Conservation (phyloP, 2,888 invertebrate species). For the Euphydryas editha region DNA sequence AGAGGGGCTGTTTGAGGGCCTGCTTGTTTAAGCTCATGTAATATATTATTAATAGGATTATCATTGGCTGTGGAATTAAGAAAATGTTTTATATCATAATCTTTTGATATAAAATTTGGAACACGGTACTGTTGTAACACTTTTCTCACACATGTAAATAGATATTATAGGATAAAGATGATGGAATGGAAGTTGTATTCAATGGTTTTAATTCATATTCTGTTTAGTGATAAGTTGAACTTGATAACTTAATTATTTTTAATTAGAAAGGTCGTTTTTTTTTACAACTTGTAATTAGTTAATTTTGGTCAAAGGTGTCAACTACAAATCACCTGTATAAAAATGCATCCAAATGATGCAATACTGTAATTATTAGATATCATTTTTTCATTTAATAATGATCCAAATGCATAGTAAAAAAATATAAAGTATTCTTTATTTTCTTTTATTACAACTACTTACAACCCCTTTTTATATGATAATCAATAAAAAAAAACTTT, state of each 20-base stretch:
- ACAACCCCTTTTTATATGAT: background rate
- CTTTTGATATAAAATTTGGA: conserved; percentile 31
- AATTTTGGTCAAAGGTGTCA: conserved; percentile 46
- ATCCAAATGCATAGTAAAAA: conserved; percentile 32
- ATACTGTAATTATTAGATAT: conserved; percentile 55
- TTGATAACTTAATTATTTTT: conserved; percentile 44
- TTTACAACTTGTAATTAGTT: conserved; percentile 39
- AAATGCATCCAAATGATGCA: conserved; percentile 62
- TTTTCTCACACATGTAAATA: conserved; percentile 48
- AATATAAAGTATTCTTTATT: conserved; percentile 30
- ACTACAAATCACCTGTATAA: conserved; percentile 58
- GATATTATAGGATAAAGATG: conserved; percentile 55
- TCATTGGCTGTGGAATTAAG: conserved; percentile 51
- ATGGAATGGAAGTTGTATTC: conserved; percentile 63
- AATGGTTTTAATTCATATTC: conserved; percentile 50
- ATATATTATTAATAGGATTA: conserved; percentile 32
- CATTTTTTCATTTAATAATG: conserved; percentile 28
- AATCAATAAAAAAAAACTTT: background rate
- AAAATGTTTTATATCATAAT: conserved; percentile 36
- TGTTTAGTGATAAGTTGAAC: conserved; percentile 58
- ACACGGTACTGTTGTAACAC: conserved; percentile 36
- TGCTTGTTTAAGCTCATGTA: conserved; percentile 27
- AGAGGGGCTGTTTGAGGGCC: conserved; percentile 14
- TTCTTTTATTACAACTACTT: conserved; percentile 20
- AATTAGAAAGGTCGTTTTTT: conserved; percentile 31